Percentiles rank a stretch among this genome's conserved stretches.
Evolutionary conservation across 2,888 invertebrate species (phyloP).

Genomic region (Lasius platythorax): DNA sequence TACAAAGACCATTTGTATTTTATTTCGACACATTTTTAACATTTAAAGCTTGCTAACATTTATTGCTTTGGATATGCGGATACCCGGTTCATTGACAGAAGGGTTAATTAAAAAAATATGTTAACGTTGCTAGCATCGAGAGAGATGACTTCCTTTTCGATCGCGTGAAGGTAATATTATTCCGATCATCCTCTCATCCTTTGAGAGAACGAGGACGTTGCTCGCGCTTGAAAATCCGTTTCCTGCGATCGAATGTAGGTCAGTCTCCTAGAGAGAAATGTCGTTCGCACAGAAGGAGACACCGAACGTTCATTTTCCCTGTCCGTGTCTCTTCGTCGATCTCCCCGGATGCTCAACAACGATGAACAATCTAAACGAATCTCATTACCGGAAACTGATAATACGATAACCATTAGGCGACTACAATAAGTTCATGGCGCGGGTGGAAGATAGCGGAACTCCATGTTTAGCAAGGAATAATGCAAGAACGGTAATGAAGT

Average conservation of each 20-base stretch:
- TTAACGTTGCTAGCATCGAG: background rate
- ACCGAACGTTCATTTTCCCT: slow-evolving; percentile 50
- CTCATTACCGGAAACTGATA: slow-evolving; percentile 43
- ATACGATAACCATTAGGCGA: slow-evolving; percentile 36
- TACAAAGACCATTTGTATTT: no score
- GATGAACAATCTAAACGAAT: slow-evolving; percentile 18
- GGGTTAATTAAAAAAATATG: background rate
- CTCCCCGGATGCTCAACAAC: slow-evolving; percentile 42
- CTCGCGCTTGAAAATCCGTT: slow-evolving; percentile 73
- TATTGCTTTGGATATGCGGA: no score
- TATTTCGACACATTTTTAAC: no score
- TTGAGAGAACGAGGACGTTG: slow-evolving; percentile 31
- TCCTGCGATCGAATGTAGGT: slow-evolving; percentile 74
- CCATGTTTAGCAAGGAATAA: slow-evolving; percentile 54
- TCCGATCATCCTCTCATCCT: background rate
- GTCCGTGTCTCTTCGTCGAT: slow-evolving; percentile 62
- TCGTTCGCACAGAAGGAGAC: slow-evolving; percentile 2
- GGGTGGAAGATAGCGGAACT: slow-evolving; percentile 33
- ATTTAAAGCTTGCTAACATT: no score
- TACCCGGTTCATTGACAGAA: no score
- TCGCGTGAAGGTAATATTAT: slow-evolving; percentile 1
- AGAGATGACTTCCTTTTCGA: background rate
- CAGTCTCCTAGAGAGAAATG: slow-evolving; percentile 65
- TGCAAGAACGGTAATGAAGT: slow-evolving; percentile 56
- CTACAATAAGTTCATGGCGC: slow-evolving; percentile 1